Evolutionary conservation across 23 tunicate species (phyloP).

Genomic region (Diplosoma virens): DNA sequence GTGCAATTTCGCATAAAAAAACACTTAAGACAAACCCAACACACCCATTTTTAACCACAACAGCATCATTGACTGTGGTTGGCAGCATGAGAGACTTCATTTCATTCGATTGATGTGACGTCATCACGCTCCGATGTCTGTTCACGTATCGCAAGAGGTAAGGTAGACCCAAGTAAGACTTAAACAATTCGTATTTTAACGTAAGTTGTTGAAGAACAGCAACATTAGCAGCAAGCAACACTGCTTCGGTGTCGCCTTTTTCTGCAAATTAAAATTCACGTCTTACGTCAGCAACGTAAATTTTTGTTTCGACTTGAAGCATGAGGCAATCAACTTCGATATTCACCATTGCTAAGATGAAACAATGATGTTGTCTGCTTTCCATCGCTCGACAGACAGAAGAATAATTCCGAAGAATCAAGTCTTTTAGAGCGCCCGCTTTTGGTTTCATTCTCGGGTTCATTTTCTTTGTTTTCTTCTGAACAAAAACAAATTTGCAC

Average conservation of each 20-base stretch:
- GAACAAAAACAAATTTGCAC: background rate
- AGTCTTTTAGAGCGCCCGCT: background rate
- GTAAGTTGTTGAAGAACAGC: slow-evolving; percentile 22
- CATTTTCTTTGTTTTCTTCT: slow-evolving; percentile 2
- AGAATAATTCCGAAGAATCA: background rate
- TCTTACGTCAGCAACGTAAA: no score
- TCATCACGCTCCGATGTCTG: slow-evolving; percentile 15
- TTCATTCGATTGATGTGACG: background rate
- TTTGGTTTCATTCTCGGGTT: background rate
- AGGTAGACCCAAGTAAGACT: slow-evolving; percentile 35
- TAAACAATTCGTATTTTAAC: slow-evolving; percentile 1
- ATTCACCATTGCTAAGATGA: background rate
- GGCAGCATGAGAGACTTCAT: slow-evolving; percentile 26
- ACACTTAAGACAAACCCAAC: no score
- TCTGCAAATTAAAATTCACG: background rate
- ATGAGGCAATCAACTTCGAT: no score
- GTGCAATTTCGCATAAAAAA: no score
- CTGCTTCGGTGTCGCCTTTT: background rate
- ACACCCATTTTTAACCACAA: slow-evolving; percentile 41
- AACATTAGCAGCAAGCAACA: slow-evolving; percentile 5
- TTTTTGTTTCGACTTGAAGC: no score
- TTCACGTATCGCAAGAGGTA: slow-evolving; percentile 55
- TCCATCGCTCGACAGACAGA: background rate
- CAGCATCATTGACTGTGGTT: slow-evolving; percentile 22
- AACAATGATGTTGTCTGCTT: background rate